Conservation (phyloP, 2,113 vertebrate species). For the Halcyon senegalensis region DNA sequence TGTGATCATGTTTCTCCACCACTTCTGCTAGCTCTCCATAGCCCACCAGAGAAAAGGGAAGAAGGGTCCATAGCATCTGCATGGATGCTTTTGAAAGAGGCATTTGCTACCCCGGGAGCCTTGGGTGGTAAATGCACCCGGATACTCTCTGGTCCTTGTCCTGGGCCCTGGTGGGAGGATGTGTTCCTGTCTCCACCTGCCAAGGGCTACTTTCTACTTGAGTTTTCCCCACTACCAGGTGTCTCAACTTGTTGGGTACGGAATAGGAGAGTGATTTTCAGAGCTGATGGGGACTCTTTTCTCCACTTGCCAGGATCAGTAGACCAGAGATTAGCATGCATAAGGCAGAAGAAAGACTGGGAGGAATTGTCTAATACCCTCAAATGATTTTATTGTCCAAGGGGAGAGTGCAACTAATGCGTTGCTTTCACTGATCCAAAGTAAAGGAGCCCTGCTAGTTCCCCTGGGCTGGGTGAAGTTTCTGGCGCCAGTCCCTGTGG, state of each 20-base stretch:
- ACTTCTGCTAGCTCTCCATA: background rate
- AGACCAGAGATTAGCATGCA: background rate
- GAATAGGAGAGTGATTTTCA: background rate
- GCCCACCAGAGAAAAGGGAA: background rate
- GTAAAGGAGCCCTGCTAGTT: background rate
- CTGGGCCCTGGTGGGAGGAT: background rate
- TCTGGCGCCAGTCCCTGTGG: background rate
- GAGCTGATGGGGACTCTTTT: background rate
- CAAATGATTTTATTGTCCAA: background rate
- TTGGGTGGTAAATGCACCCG: background rate
- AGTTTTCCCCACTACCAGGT: background rate
- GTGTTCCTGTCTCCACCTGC: background rate
- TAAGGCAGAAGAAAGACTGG: background rate
- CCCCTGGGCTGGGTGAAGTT: background rate
- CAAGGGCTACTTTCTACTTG: background rate
- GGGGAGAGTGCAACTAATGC: background rate
- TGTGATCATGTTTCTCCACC: background rate
- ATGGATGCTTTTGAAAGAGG: background rate
- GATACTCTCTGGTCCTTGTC: accelerated
- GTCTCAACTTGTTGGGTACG: background rate
- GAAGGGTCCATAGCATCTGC: background rate
- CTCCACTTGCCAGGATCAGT: background rate
- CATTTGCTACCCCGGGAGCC: background rate
- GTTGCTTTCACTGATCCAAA: background rate
- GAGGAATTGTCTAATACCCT: background rate